phyloP scores from a whole-genome alignment of 2,797 vertebrate genomes.

The Meda fulgida region DNA sequence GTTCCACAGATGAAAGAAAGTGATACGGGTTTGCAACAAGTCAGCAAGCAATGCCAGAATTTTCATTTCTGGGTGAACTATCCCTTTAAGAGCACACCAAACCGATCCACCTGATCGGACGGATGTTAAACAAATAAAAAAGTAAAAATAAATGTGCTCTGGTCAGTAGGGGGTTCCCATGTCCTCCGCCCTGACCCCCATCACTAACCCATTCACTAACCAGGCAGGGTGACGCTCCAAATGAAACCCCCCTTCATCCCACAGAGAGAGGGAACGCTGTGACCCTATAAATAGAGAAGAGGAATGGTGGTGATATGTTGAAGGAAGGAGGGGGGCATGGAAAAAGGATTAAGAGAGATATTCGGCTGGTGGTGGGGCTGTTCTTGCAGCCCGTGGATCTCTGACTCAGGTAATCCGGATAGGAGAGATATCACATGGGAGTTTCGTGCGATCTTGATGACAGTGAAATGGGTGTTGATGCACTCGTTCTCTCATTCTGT shows the following conservation, averaged over 20 bases:
- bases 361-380: slow-evolving; percentile 58
- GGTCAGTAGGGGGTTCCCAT: slow-evolving; percentile 30
- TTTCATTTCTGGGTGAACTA: slow-evolving; percentile 3
- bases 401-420: slow-evolving; percentile 34
- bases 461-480: neutral
- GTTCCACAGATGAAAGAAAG: neutral
- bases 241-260: neutral
- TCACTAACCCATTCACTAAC: slow-evolving; percentile 25
- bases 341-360: slow-evolving; percentile 81
- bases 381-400: slow-evolving; percentile 54
- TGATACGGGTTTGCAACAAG: neutral
- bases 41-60: neutral
- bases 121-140: slow-evolving; percentile 34
- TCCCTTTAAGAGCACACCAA: slow-evolving; percentile 20
- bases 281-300: slow-evolving; percentile 78
- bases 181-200: slow-evolving; percentile 17
- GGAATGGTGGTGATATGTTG: slow-evolving; percentile 80
- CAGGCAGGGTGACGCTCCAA: neutral
- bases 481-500: neutral
- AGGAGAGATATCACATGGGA: neutral
- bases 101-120: slow-evolving; percentile 5
- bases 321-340: slow-evolving; percentile 72
- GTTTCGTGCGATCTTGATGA: slow-evolving; percentile 18
- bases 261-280: slow-evolving; percentile 57
- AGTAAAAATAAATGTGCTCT: slow-evolving; percentile 41